Percentiles rank a stretch among this genome's conserved stretches.
Conservation (phyloP, 2,797 vertebrate species). For the Lepidocolaptes lacrymiger region DNA sequence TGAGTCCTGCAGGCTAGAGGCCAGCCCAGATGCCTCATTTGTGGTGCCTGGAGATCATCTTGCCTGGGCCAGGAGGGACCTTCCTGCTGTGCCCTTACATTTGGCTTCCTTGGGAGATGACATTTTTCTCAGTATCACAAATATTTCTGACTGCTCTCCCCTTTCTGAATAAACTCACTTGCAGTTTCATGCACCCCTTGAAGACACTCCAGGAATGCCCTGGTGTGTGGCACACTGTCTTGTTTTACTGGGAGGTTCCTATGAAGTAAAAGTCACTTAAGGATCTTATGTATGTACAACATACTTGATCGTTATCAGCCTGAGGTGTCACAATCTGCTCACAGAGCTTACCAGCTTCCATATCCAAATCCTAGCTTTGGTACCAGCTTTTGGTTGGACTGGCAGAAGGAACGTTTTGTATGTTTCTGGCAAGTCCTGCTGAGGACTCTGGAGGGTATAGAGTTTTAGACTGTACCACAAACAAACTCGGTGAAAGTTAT, state of each 20-base stretch:
- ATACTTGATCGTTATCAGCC: neutral
- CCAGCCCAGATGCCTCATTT: rapidly evolving
- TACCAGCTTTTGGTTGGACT: neutral
- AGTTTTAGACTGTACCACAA: neutral
- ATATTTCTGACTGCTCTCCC: neutral
- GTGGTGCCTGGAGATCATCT: rapidly evolving
- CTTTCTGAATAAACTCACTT: no score
- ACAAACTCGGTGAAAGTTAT: neutral
- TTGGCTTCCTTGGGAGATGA: neutral
- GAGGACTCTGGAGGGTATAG: neutral
- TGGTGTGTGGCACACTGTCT: neutral
- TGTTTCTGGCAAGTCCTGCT: neutral
- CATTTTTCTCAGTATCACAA: neutral
- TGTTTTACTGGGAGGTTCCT: neutral
- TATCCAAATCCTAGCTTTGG: neutral
- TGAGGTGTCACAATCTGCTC: neutral
- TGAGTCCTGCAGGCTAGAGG: neutral
- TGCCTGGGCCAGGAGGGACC: neutral
- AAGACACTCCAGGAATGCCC: rapidly evolving
- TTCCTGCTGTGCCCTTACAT: neutral
- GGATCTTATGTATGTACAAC: neutral
- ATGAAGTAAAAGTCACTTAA: neutral
- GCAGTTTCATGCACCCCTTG: neutral
- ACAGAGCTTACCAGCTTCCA: neutral
- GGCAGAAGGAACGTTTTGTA: rapidly evolving